phyloP scores from a whole-genome alignment of 2,888 invertebrate genomes.

The Hirtodrosophila trivittata region DNA sequence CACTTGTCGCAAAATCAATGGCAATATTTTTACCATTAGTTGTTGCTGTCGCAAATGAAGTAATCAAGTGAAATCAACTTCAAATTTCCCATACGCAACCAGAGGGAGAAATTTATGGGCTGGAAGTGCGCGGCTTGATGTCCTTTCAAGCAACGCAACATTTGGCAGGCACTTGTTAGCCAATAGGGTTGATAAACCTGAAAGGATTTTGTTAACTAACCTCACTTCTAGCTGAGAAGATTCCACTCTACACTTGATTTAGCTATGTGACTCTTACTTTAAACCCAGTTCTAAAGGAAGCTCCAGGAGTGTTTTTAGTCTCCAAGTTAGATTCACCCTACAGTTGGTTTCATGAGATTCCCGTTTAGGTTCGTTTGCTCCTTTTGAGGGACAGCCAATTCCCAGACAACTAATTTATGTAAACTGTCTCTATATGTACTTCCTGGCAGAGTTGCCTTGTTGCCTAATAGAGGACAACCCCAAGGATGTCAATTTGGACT shows the following conservation, averaged over 20 bases:
- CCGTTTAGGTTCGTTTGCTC: not conserved
- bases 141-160: not conserved
- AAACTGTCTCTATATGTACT: slow-evolving; percentile 52
- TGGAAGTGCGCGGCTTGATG: slow-evolving; percentile 51
- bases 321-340: no score
- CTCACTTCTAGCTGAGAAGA: no score
- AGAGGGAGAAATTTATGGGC: slow-evolving; percentile 66
- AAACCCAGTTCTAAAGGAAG: no score
- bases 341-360: no score
- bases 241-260: no score
- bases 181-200: slow-evolving; percentile 8
- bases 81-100: slow-evolving; percentile 30
- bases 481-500: slow-evolving; percentile 29
- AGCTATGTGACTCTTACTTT: no score
- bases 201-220: not conserved
- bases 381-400: slow-evolving; percentile 38
- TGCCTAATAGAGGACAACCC: slow-evolving; percentile 28
- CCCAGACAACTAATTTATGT: slow-evolving; percentile 71
- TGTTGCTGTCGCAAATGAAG: slow-evolving; percentile 62
- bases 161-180: slow-evolving; percentile 1
- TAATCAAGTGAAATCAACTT: slow-evolving; percentile 72
- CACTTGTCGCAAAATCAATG: slow-evolving; percentile 82
- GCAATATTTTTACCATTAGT: slow-evolving; percentile 81
- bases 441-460: slow-evolving; percentile 54
- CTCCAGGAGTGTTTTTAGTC: no score